These are phyloP conservation scores for Dendrolimus punctatus DNA, from an alignment of 1,140 invertebrate species.

Conservation along the genomic window DNA sequence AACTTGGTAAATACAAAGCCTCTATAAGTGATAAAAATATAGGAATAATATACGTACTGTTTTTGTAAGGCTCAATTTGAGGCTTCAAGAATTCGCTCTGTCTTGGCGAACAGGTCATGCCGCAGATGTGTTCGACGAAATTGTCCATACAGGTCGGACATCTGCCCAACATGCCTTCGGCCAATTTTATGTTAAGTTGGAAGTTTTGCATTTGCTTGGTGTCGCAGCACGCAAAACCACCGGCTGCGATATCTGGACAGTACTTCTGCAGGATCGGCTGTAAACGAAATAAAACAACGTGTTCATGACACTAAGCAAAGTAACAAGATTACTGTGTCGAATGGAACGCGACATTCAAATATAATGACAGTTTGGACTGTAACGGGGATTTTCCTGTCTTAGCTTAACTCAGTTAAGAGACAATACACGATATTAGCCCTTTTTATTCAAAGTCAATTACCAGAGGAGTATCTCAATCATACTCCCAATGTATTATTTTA, in stretches of 20 bases:
- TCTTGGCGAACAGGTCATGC: slow-evolving; percentile 85
- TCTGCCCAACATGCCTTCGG: slow-evolving; percentile 78
- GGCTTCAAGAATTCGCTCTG: slow-evolving; percentile 85
- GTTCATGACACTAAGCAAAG: too few species aligned
- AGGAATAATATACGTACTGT: too few species aligned
- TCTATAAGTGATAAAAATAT: too few species aligned
- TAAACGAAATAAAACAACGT: slow-evolving; percentile 19
- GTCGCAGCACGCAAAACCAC: slow-evolving; percentile 79
- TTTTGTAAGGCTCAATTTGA: slow-evolving; percentile 35
- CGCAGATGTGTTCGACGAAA: slow-evolving; percentile 86
- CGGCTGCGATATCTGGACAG: slow-evolving; percentile 78
- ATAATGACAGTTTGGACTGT: too few species aligned
- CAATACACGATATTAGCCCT: too few species aligned
- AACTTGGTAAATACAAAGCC: too few species aligned
- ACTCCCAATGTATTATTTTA: neutral
- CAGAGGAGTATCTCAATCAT: too few species aligned
- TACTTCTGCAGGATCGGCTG: slow-evolving; percentile 74
- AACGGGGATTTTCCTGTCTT: too few species aligned
- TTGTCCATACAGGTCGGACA: slow-evolving; percentile 92
- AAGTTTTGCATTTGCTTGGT: slow-evolving; percentile 76
- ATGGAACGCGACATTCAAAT: too few species aligned
- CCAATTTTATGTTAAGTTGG: slow-evolving; percentile 74
- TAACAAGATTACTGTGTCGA: too few species aligned
- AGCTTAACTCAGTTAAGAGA: too few species aligned
- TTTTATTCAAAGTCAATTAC: too few species aligned